phyloP scores from a whole-genome alignment of 2,797 vertebrate species.

The Cercopithecus petaurista region DNA sequence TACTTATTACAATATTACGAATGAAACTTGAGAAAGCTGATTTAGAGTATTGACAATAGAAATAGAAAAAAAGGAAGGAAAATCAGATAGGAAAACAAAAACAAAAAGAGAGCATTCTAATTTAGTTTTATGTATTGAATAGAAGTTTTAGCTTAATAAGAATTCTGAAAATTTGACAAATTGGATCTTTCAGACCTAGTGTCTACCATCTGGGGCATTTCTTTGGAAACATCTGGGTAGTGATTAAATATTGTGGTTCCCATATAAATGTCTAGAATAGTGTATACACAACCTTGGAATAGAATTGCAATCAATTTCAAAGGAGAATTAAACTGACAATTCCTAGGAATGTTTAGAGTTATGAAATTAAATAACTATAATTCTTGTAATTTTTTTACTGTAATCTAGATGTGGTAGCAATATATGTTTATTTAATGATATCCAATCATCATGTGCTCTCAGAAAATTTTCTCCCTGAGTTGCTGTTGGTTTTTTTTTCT shows the following conservation, averaged over 20 bases:
- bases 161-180: slow-evolving; percentile 50
- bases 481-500: background rate
- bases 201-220: slow-evolving; percentile 30
- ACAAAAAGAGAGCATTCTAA: background rate
- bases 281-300: background rate
- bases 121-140: slow-evolving; percentile 15
- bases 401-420: background rate
- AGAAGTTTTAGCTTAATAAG: slow-evolving; percentile 44
- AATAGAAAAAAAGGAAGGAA: background rate
- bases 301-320: slow-evolving; percentile 43
- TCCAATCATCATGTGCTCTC: background rate
- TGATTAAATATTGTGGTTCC: slow-evolving; percentile 21
- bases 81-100: background rate
- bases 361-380: slow-evolving; percentile 36
- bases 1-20: background rate
- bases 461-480: background rate
- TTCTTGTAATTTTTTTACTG: slow-evolving; percentile 33
- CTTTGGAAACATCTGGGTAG: slow-evolving; percentile 61
- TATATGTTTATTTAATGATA: background rate
- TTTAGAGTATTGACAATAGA: background rate
- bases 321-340: slow-evolving; percentile 20
- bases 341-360: background rate
- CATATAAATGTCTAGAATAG: slow-evolving; percentile 41
- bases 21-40: background rate
- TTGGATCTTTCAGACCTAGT: background rate